These are phyloP conservation scores for Gari tellinella DNA, from an alignment of 2,888 invertebrate genomes.

Conservation along the genomic window DNA sequence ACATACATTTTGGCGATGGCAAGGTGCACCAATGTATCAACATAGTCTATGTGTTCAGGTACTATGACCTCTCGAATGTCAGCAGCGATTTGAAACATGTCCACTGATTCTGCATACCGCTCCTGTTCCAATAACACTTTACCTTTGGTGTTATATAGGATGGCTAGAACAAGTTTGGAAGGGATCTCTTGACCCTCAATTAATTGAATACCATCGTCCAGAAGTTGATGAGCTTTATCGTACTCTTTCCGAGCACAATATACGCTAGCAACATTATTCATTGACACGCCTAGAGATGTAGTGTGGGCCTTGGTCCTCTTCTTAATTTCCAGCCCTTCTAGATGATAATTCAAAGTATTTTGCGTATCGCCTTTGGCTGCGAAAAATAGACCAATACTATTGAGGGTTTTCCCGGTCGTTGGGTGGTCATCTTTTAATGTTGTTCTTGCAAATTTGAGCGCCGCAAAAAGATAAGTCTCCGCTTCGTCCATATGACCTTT, in stretches of 20 bases:
- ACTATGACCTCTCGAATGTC: slow-evolving; percentile 20
- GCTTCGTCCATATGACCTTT: slow-evolving; percentile 64
- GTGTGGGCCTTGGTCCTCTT: slow-evolving; percentile 47
- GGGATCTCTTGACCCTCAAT: slow-evolving; percentile 26
- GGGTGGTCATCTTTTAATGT: slow-evolving; percentile 46
- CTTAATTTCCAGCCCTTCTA: slow-evolving; percentile 59
- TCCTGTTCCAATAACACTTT: slow-evolving; percentile 30
- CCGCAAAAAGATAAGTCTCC: slow-evolving; percentile 56
- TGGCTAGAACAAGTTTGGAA: slow-evolving; percentile 17
- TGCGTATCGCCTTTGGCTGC: slow-evolving; percentile 58
- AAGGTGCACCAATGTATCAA: slow-evolving; percentile 44
- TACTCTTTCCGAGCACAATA: slow-evolving; percentile 23
- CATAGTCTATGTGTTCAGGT: slow-evolving; percentile 12
- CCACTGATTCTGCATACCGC: slow-evolving; percentile 21
- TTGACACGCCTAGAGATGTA: slow-evolving; percentile 38
- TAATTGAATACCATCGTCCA: slow-evolving; percentile 45
- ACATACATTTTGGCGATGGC: slow-evolving; percentile 23
- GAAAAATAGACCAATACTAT: slow-evolving; percentile 69
- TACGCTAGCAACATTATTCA: slow-evolving; percentile 58
- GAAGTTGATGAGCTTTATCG: slow-evolving; percentile 38
- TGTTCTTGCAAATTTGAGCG: slow-evolving; percentile 33
- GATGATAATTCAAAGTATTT: slow-evolving; percentile 60
- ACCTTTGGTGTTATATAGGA: slow-evolving; percentile 43
- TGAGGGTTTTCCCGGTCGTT: slow-evolving; percentile 55
- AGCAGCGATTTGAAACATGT: slow-evolving; percentile 37